These are phyloP conservation scores for Platycheirus albimanus DNA, from an alignment of 2,888 invertebrate genomes.

Conservation along the genomic window DNA sequence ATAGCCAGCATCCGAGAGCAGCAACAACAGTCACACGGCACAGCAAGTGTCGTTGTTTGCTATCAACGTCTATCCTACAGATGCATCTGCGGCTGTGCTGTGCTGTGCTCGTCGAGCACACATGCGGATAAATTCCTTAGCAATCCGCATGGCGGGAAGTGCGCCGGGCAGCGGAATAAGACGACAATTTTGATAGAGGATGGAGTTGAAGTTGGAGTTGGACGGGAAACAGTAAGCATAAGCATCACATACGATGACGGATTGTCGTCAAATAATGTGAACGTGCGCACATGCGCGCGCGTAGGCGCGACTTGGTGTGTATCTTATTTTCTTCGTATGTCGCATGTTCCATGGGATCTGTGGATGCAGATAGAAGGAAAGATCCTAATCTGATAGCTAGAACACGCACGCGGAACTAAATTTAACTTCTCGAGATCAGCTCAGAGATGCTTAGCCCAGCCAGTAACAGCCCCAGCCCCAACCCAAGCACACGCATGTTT, in stretches of 20 bases:
- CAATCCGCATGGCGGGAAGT: no score
- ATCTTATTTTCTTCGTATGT: slow-evolving; percentile 50
- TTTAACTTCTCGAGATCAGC: slow-evolving; percentile 24
- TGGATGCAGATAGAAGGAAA: slow-evolving; percentile 65
- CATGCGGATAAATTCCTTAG: slow-evolving; percentile 63
- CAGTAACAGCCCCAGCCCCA: no score
- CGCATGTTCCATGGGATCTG: slow-evolving; percentile 68
- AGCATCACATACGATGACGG: slow-evolving; percentile 68
- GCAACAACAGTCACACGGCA: slow-evolving; percentile 31
- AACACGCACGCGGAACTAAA: slow-evolving; percentile 73
- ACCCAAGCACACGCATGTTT: slow-evolving; percentile 67
- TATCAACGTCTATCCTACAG: slow-evolving; percentile 65
- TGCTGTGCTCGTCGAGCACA: slow-evolving; percentile 44
- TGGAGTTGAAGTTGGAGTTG: not conserved
- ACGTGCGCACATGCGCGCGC: slow-evolving; percentile 62
- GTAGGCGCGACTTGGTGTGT: slow-evolving; percentile 33
- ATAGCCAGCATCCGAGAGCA: slow-evolving; percentile 29
- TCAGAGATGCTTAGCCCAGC: no score
- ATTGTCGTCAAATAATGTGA: slow-evolving; percentile 71
- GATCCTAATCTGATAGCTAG: slow-evolving; percentile 72
- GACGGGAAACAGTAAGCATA: slow-evolving; percentile 61
- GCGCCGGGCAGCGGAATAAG: not conserved
- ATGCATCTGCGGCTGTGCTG: slow-evolving; percentile 50
- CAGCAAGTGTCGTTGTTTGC: slow-evolving; percentile 74
- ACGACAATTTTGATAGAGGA: not conserved